Percentiles rank a stretch among this genome's conserved stretches.
phyloP scores from a whole-genome alignment of 2,797 vertebrate species.

The Halcyon chelicuti region DNA sequence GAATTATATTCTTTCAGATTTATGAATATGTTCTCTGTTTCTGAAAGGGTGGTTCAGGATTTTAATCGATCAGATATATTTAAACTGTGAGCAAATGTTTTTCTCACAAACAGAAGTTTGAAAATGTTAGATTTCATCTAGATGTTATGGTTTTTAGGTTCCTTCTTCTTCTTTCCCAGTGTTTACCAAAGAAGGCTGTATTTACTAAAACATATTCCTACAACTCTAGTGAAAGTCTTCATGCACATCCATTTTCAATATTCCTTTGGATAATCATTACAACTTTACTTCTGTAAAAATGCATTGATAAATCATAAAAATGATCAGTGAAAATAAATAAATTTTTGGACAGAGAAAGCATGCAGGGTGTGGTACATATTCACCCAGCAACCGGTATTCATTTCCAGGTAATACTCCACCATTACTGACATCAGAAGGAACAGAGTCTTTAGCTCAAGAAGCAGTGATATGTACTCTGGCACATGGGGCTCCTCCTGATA shows the following conservation, averaged over 20 bases:
- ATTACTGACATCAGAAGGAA: not conserved
- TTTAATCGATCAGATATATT: not conserved
- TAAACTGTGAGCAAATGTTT: not conserved
- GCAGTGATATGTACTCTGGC: not conserved
- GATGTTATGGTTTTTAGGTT: not conserved
- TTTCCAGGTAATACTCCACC: not conserved
- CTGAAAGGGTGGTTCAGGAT: not conserved
- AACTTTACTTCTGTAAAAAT: not conserved
- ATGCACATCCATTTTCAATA: not conserved
- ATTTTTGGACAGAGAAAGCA: not conserved
- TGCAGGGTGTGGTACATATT: rapidly evolving
- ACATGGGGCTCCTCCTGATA: not conserved
- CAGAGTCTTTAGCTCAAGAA: not conserved
- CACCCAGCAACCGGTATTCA: rapidly evolving
- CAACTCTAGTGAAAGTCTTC: not conserved
- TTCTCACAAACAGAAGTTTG: not conserved
- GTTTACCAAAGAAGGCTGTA: not conserved
- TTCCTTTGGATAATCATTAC: not conserved
- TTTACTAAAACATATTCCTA: not conserved
- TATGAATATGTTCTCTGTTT: not conserved
- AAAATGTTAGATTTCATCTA: not conserved
- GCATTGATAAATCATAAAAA: not conserved
- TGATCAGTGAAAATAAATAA: not conserved
- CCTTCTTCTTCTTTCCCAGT: not conserved
- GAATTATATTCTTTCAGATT: not conserved